Percentiles rank a stretch among this genome's conserved stretches.
These are phyloP conservation scores for Pseudonaja textilis DNA, from an alignment of 2,113 vertebrate species.

Conservation along the genomic window DNA sequence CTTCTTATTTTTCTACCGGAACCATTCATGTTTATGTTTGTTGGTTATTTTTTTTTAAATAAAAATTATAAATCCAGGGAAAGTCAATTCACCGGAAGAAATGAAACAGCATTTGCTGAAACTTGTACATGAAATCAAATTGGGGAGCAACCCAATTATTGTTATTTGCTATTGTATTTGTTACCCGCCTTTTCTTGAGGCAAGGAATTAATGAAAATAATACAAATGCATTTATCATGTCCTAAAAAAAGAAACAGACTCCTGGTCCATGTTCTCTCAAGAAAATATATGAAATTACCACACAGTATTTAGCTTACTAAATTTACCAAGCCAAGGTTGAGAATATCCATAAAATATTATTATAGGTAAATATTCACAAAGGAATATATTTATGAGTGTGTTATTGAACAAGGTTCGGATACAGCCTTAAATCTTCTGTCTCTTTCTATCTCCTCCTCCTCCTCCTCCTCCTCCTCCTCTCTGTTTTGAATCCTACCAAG, in stretches of 20 bases:
- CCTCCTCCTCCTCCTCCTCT: not conserved
- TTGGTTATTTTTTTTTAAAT: conserved; percentile 5
- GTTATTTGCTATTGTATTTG: not conserved
- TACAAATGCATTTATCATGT: not conserved
- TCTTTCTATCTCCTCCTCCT: not conserved
- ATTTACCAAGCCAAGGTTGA: not conserved
- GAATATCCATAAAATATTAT: not conserved
- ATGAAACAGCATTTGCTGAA: not conserved
- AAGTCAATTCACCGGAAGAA: not conserved
- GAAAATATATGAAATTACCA: not conserved
- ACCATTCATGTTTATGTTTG: not conserved
- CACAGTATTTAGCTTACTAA: not conserved
- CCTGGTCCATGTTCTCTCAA: not conserved
- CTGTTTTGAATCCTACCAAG: not conserved
- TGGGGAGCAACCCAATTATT: not conserved
- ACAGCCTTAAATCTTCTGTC: not conserved
- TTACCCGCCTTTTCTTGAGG: not conserved
- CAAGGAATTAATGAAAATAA: not conserved
- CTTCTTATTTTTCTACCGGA: conserved; percentile 46
- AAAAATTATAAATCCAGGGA: not conserved
- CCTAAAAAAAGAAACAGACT: not conserved
- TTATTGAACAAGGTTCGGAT: not conserved
- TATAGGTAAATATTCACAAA: not conserved
- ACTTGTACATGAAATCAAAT: not conserved
- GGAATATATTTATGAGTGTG: not conserved